Base-by-base conservation (phyloP, 2,113 vertebrate genomes). In the Talpa occidentalis region DNA sequence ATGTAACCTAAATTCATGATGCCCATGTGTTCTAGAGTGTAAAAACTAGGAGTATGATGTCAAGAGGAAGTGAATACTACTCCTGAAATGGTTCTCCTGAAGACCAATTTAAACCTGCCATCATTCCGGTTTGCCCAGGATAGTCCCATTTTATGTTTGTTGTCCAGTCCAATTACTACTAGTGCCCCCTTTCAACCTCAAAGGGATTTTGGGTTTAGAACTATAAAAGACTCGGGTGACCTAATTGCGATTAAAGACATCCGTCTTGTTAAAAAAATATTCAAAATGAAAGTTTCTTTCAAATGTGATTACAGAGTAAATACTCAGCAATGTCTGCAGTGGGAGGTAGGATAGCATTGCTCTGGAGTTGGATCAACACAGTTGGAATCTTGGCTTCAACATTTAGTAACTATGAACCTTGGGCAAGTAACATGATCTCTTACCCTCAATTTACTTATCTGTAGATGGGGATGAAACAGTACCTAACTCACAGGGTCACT, bases 211-310 rank as follows among this genome's bases (percentile, higher is more conserved):
- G 49, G 21, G 15, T 81, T 90, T 93, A 44, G 59, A 89, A 89
- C 49, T 87, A 40, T 26, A n/a, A 72, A 88, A 76, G 30, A 64
- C 78, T 82, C 21, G 10, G 44, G 47, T 2, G 24, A n/a, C 19
- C 86, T 82, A 86, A 86, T 76, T 79, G 28, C 74, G 76, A 92
- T 66, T 66, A 94, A 94, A 83, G 59, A 83, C 14, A 66, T 66
- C 49, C 64, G 69, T 59, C 30, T 85, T 42, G 24, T 60, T 67
- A 86, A 91, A 92, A 19, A 83, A 76, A 81, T 35, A 91, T 22
- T 84, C 30, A 79, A 84, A 93, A 90, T 88, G 37, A 77, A 84
- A 80, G 67, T 24, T 9, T 62, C 93, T 80, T 93, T 72, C n/a
- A 94, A 72, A 91, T 1, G 5, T 10, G 6, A 88, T 62, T 74